Base-by-base conservation (phyloP, 2,113 vertebrate genomes). In the Cynopterus brachyotis region DNA sequence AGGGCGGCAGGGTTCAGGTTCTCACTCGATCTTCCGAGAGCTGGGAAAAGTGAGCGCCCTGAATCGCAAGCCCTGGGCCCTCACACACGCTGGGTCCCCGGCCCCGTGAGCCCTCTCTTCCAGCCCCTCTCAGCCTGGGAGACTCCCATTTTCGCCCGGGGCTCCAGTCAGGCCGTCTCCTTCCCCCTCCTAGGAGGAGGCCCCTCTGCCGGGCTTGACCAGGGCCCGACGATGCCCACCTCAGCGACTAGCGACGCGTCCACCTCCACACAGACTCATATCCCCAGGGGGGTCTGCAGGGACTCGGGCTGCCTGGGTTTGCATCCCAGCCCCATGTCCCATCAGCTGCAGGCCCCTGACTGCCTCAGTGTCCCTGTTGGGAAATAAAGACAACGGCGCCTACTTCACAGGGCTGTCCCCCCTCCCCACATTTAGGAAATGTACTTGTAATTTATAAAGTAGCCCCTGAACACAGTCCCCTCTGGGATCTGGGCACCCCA, bases 161-260 rank as follows among this genome's bases (percentile, higher is more conserved):
- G 47, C 40, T 12, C 0, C 9, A 26, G 40, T 32, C 78, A 57
- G 47, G 37, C 15, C 15, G 12, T 30, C 40, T 37, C 42, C 40
- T 50, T 75, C 53, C 62, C 2, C 53, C 30, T 10, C 30, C 72
- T 2, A 17, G 60, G 10, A 64, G 53, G 15, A 66, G 78, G 55
- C 15, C 42, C 19, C 40, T 2, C 20, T 19, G 40, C 89, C 32
- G 50, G 11, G 75, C n/a, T 40, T 3, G 1, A 70, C 35, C 16
- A 22, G 35, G 73, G n/a, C 37, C 64, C 37, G 9, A 3, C 0
- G 9, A 15, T 30, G 16, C 35, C 57, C 35, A 16, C 22, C 66
- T 20, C 0, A 2, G 16, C 1, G 37, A 19, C 26, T 5, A 24
- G 35, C 0, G 75, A 32, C 3, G 30, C 0, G 9, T 1, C 1